Conservation (phyloP, 2,888 invertebrate genomes). For the Exephanes ischioxanthus region DNA sequence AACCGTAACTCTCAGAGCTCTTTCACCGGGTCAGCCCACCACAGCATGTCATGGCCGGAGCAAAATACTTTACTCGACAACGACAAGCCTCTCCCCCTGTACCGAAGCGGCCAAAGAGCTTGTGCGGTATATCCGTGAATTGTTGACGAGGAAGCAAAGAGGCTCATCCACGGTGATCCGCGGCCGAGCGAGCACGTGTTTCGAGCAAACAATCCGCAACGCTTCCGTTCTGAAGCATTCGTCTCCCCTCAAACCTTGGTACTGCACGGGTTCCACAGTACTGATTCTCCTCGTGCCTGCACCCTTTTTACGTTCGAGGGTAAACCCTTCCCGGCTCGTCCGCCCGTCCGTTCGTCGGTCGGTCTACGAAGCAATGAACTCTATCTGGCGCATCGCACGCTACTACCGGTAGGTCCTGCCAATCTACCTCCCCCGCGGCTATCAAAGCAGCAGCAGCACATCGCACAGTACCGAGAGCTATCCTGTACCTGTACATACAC, state of each 20-base stretch:
- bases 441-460: conserved; percentile 76
- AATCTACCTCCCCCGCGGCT: conserved; percentile 82
- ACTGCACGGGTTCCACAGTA: conserved; percentile 13
- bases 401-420: conserved; percentile 72
- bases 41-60: conserved; percentile 34
- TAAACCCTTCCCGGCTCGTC: conserved; percentile 77
- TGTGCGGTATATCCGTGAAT: conserved; percentile 54
- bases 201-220: conserved; percentile 75
- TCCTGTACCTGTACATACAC: conserved; percentile 6
- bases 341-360: conserved; percentile 60
- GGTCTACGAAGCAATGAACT: conserved; percentile 79
- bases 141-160: conserved; percentile 50
- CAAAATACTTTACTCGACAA: conserved; percentile 45
- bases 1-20: conserved; percentile 62
- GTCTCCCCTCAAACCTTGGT: conserved; percentile 29
- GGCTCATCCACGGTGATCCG: conserved; percentile 59
- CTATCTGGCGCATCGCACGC: conserved; percentile 78
- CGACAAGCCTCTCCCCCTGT: conserved; percentile 48
- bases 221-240: conserved; percentile 76
- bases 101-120: conserved; percentile 60
- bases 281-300: conserved; percentile 42
- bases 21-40: conserved; percentile 48
- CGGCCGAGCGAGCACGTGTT: conserved; percentile 67
- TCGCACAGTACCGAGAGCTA: conserved; percentile 46
- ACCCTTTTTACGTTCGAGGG: conserved; percentile 78